Percentiles rank a stretch among this genome's conserved stretches.
These are phyloP conservation scores for Sturnira hondurensis DNA, from an alignment of 2,113 vertebrate genomes.

Conservation along the genomic window DNA sequence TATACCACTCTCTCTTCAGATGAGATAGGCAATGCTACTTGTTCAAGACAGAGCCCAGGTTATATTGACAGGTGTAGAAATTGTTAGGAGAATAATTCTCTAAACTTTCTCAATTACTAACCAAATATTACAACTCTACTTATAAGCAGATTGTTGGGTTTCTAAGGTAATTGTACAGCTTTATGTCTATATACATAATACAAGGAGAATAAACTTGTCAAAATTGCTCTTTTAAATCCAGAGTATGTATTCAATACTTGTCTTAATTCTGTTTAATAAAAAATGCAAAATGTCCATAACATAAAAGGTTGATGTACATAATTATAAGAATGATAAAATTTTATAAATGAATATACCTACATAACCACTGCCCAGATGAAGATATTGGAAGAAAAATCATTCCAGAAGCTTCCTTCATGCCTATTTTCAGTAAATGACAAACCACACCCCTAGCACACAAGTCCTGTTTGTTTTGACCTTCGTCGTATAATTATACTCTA, in stretches of 20 bases:
- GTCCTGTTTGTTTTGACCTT: not conserved
- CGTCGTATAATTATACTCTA: not conserved
- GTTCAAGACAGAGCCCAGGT: not conserved
- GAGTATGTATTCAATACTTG: not conserved
- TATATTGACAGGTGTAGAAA: not conserved
- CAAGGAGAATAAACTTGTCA: not conserved
- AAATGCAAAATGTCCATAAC: not conserved
- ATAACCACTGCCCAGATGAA: not conserved
- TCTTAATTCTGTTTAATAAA: not conserved
- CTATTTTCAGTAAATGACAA: not conserved
- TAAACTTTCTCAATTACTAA: not conserved
- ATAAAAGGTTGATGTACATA: not conserved
- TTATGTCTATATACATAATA: not conserved
- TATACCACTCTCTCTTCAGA: not conserved
- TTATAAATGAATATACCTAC: not conserved
- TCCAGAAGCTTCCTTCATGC: not conserved
- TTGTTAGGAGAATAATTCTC: not conserved
- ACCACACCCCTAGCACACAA: not conserved
- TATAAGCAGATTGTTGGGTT: not conserved
- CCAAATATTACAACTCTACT: not conserved
- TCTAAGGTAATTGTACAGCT: not conserved
- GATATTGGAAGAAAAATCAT: not conserved
- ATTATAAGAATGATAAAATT: not conserved
- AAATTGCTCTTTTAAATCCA: not conserved
- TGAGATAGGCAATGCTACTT: not conserved